Percentiles rank a stretch among this genome's conserved stretches.
phyloP scores from a whole-genome alignment of 2,888 invertebrate genomes.

The Chloroclystis v-ata region DNA sequence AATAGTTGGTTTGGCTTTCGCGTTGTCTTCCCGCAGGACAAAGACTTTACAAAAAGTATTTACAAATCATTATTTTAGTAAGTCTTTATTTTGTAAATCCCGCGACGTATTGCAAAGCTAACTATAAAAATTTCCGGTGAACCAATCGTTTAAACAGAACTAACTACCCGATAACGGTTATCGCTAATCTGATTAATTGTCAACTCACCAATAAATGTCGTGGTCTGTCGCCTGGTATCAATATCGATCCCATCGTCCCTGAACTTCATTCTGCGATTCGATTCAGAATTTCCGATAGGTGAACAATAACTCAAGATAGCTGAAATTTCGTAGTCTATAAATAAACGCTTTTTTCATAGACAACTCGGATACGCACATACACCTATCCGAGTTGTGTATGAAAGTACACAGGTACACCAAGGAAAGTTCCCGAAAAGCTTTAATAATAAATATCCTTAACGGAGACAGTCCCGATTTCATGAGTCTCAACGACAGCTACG shows the following conservation, averaged over 20 bases:
- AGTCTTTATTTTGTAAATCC: too few relatives aligned
- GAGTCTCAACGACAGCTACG: constrained; percentile 3
- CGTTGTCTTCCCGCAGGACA: too few relatives aligned
- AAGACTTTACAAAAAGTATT: too few relatives aligned
- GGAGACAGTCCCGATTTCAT: constrained; percentile 15
- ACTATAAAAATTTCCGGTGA: constrained; percentile 15
- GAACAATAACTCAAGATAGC: constrained; percentile 25
- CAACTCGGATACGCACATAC: constrained; percentile 2
- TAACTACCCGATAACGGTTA: constrained; percentile 50
- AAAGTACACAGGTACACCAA: constrained; percentile 12
- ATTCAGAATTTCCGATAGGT: constrained; percentile 27
- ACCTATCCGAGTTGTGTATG: constrained; percentile 11
- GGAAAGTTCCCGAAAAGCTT: constrained; percentile 11
- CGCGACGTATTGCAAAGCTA: neutral
- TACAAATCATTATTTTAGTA: too few relatives aligned
- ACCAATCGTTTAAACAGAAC: constrained; percentile 40
- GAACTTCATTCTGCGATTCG: constrained; percentile 41
- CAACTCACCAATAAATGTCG: constrained; percentile 50
- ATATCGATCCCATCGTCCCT: constrained; percentile 38
- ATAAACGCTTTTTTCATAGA: constrained; percentile 12
- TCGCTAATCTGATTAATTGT: constrained; percentile 69
- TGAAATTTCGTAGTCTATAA: constrained; percentile 16
- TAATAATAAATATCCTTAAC: constrained; percentile 14
- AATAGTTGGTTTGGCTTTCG: too few relatives aligned
- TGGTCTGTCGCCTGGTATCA: constrained; percentile 39